Evolutionary conservation across 2,797 vertebrate species (phyloP), one percentile per base, ranked within the genome.

Genomic region (Peromyscus aztecus): DNA sequence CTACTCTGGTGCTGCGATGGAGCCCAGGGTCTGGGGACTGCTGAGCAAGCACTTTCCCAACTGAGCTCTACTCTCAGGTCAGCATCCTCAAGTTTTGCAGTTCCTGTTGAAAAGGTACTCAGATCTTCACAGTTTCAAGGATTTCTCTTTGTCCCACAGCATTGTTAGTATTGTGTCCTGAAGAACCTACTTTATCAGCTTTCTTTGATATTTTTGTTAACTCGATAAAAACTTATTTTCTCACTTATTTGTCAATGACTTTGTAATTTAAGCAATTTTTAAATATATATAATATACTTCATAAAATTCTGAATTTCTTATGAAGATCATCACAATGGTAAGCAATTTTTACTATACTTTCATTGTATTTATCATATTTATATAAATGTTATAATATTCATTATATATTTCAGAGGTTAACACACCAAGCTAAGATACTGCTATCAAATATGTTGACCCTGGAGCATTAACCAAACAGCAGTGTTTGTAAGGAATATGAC

Each of bases 241-340:
- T 81, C 43, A 67, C 19, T 86, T 69, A 85, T 78, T 75, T 84
- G 78, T 91, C 73, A 94, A 27, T 67, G 40, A 21, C 46, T 78
- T 88, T 46, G 40, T 52, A 76, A 87, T 59, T 89, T 17, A 84
- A 91, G 21, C 27, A 71, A 71, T 85, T 86, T 71, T 85, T 52
- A 52, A 92, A 95, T 31, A 91, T 81, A 81, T 19, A 75, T 52
- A 16, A 84, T 37, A 67, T 49, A 37, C 31, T 71, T 91, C 76
- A 80, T 61, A 89, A 89, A 80, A 94, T 43, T 46, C 27, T 73
- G 13, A 12, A 80, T 81, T 46, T 94, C 84, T 86, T 92, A 6
- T 76, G 78, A 81, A 63, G 89, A 91, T 37, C 16, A 89, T 37
- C 31, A 84, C 69, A n/a, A 81, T 61, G 75, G 63, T 49, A 67